Base-by-base conservation (phyloP, 2,888 invertebrate species). In the Aphodius granarius region DNA sequence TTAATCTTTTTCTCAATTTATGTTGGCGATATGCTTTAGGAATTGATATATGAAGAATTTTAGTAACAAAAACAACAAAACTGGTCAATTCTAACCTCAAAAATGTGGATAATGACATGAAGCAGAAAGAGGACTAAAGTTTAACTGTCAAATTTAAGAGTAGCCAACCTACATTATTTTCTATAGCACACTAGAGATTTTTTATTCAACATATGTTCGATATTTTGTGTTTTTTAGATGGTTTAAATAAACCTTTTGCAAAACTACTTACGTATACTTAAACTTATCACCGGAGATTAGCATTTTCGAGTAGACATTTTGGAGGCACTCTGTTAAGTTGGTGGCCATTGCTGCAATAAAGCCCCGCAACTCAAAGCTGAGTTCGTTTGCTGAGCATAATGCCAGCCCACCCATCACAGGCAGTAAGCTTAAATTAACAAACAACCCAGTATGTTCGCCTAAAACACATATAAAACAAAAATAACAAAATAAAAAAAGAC, bases 261-360 rank as follows among this genome's bases (percentile, higher is more conserved):
- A 66, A 77, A 20, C 68, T 64, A 90, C 91, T 90, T 88, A 94
- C 93, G 92, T 93, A 82, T 92, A 93, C 86, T 91, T 92, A 83
- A 92, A 92, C 83, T 91, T 91, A 83, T 93, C 93, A 71, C 92
- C 92, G 84, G 93, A 93, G 78, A 94, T 92, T 70, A 94, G 88
- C 91, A 93, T 91, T 87, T 94, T 94, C 1, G 93, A 94, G 86
- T 93, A 93, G 71, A 94, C 94, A 87, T 94, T 94, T 85, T 94
- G 94, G 83, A 94, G 88, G 87, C 94, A 94, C 87, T 94, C 94
- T 17, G 93, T 93, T 73, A 94, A 86, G 86, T 94, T 94, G n/a
- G 94, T 94, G 18, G 92, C 91, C 89, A 94, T 90, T 3, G 94
- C 94, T 19, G 93, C 93, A 43, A 92, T 83, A 84, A 94, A 94